Conservation (phyloP, 1,140 invertebrate genomes). For the Lasioglossum baleicum region DNA sequence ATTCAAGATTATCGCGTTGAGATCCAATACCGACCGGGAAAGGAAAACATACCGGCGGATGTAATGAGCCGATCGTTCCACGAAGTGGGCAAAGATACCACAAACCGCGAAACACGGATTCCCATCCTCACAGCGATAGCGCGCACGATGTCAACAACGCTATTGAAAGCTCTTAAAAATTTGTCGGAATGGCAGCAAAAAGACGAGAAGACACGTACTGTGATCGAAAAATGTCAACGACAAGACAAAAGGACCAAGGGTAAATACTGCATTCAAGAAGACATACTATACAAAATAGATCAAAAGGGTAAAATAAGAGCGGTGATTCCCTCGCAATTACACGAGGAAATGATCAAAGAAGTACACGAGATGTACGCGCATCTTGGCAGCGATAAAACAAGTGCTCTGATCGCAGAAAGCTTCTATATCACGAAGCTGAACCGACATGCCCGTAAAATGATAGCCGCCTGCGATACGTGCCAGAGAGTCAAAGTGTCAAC, state of each 20-base stretch:
- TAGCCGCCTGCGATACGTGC: background rate
- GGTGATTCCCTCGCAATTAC: background rate
- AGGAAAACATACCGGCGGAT: background rate
- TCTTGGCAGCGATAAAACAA: background rate
- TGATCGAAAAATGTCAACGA: background rate
- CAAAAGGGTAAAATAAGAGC: background rate
- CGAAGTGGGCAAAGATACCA: accelerated
- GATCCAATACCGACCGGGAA: background rate
- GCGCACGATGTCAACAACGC: background rate
- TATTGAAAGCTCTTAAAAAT: background rate
- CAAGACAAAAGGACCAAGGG: background rate
- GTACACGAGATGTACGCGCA: background rate
- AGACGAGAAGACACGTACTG: background rate
- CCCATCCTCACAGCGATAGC: background rate
- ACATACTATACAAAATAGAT: background rate
- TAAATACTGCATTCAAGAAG: background rate
- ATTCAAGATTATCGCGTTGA: no score
- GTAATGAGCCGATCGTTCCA: background rate
- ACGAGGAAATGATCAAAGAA: background rate
- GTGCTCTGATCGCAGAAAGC: background rate
- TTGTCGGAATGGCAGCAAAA: background rate
- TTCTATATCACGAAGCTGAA: background rate
- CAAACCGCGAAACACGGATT: background rate
- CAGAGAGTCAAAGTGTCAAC: background rate
- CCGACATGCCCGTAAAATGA: background rate